Base-by-base conservation (phyloP, 37 sponge, comb jelly and placozoan species). In the Diacarnus erythraeanus region DNA sequence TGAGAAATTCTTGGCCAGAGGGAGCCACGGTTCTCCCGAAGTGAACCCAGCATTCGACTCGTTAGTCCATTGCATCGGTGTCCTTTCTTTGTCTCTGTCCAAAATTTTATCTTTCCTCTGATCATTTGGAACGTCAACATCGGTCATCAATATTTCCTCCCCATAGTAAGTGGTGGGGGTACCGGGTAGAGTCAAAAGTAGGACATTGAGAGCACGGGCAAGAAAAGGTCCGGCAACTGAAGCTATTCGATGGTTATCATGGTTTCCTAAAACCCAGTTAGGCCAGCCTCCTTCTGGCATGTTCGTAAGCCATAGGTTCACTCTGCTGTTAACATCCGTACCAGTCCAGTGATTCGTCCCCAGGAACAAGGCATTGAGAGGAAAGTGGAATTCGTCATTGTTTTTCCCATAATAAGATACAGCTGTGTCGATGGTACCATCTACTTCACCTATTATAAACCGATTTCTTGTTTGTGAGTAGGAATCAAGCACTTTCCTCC, bases 231-330 rank as follows among this genome's bases (percentile, higher is more conserved):
- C 93, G 22, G 75, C 88, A 30, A 74, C 79, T 31, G 83, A 66
- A 33, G 93, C 86, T 38, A 95, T 83, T 20, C 95, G 86, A 36
- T 70, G 61, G 67, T 91, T 92, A 68, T 95, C 95, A 59, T 95
- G 95, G 61, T 95, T 95, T 23, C 95, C 95, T 23, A 95, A 59
- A 2, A 95, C 95, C 95, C 95, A 95, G 64, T 95, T 95, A n/a
- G 95, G 81, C 93, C 90, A 88, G 2, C 79, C 80, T 26, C 78
- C 86, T 38, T 71, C 41, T 4, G 92, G 93, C 71, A 80, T 69
- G 33, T 75, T 77, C 36, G 74, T 44, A 37, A 91, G 57, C 93
- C 93, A 95, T 5, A 74, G 26, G 22, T 42, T 2, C 0, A 95
- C 77, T 22, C 66, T 76, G 10, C 59, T 27, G 23, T 57, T 68